Base-by-base conservation (phyloP, 1,140 invertebrate species). In the Lordiphosa clarofinis region DNA sequence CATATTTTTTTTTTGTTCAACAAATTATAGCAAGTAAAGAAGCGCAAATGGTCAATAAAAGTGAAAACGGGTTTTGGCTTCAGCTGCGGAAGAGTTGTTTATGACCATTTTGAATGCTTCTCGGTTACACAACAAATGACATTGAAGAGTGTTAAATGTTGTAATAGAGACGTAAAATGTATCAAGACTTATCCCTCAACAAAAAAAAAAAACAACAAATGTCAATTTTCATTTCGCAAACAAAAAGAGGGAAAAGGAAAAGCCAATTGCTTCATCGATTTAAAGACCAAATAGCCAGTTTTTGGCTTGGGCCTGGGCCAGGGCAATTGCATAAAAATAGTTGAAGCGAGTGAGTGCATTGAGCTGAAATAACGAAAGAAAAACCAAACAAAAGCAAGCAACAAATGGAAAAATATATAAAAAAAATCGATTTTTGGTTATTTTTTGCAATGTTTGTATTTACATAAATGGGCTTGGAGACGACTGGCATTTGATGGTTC, bases 1-100 rank as follows among this genome's bases (percentile, higher is more conserved):
- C 38, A 65, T 62, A 54, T 62, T 56, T 62, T 56, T 55, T 65
- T 55, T 53, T 33, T 55, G 19, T 7, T 31, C 36, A n/a, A 55
- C 57, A 79, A 76, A 82, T 76, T 58, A 69, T 54, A 28, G 43
- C 24, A 76, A 82, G 72, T 71, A 63, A 71, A 82, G 76, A 76
- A 61, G 62, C 76, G 63, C 71, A 60, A 81, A 87, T 75, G 78
- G 58, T 63, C 69, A 71, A 86, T 78, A 86, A 84, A 81, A 87
- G 71, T 86, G 71, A 82, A 87, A 87, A 86, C 81, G 40, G 54
- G 79, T 86, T 86, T 73, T 43, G 28, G 28, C 44, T 67, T 67
- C 39, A 58, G 43, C 56, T 47, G 43, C 11, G 12, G 13, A 35
- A 11, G 31, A 48, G 31, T 15, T 43, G n/a, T 44, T 19, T 24